Conservation (phyloP, 2,888 invertebrate genomes). For the Ichneumon xanthorius region DNA sequence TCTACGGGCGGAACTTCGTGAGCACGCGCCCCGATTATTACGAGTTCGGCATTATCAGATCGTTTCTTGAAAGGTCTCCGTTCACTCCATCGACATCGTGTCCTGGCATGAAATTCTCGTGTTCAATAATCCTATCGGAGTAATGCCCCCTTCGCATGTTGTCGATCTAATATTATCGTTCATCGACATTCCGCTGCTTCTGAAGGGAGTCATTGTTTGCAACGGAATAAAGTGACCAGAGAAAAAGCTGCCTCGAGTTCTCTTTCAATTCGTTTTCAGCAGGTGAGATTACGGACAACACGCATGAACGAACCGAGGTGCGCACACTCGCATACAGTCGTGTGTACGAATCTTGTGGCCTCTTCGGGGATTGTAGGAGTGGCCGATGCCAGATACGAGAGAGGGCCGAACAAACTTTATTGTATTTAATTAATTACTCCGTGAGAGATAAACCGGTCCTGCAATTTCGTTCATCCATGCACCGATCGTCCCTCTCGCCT, state of each 20-base stretch:
- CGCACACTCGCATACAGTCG: not conserved
- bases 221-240: slow-evolving; percentile 1
- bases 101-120: slow-evolving; percentile 26
- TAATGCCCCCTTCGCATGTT: slow-evolving; percentile 23
- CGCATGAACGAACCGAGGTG: not conserved
- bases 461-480: slow-evolving; percentile 78
- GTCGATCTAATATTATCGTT: slow-evolving; percentile 48
- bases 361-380: slow-evolving; percentile 73
- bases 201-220: slow-evolving; percentile 59
- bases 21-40: slow-evolving; percentile 58
- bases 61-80: slow-evolving; percentile 59
- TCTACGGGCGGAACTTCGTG: slow-evolving; percentile 36
- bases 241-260: slow-evolving; percentile 12
- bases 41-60: slow-evolving; percentile 62
- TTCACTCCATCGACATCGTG: slow-evolving; percentile 42
- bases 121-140: slow-evolving; percentile 39
- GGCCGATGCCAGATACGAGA: slow-evolving; percentile 80
- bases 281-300: slow-evolving; percentile 37
- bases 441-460: slow-evolving; percentile 78
- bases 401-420: slow-evolving; percentile 80
- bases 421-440: slow-evolving; percentile 82
- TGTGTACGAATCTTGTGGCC: slow-evolving; percentile 30
- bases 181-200: slow-evolving; percentile 53
- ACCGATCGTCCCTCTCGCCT: slow-evolving; percentile 54
- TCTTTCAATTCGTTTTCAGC: slow-evolving; percentile 44